Evolutionary conservation across 2,797 vertebrate species (phyloP).

Genomic region (Dryobates pubescens): DNA sequence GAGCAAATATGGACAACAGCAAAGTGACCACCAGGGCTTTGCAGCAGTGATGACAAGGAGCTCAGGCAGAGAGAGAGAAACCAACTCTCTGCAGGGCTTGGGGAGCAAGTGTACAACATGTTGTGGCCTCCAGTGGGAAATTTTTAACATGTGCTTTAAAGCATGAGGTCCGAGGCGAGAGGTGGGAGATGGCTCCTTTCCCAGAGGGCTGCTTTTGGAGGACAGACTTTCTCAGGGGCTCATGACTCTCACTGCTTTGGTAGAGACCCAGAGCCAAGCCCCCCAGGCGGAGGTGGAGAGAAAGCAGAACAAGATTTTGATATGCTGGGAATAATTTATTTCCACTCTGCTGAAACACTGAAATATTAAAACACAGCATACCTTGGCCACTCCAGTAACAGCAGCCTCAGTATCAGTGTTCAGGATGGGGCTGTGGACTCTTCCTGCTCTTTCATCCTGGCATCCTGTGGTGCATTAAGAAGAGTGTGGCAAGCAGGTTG

Average conservation of each 20-base stretch:
- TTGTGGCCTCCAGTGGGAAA: fast-evolving
- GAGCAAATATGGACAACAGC: not conserved
- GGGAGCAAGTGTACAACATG: fast-evolving
- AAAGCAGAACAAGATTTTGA: not conserved
- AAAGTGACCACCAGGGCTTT: not conserved
- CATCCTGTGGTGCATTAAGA: too few species aligned
- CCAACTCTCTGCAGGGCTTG: not conserved
- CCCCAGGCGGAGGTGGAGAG: not conserved
- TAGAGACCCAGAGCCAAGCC: not conserved
- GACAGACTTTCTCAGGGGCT: not conserved
- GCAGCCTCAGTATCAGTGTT: not conserved
- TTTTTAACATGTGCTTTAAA: not conserved
- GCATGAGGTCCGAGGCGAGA: fast-evolving
- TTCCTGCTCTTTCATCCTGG: not conserved
- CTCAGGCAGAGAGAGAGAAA: not conserved
- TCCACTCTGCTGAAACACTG: not conserved
- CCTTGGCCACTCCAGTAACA: not conserved
- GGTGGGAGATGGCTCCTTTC: not conserved
- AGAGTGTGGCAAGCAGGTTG: too few species aligned
- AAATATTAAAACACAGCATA: not conserved
- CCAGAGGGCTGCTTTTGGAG: not conserved
- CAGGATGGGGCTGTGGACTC: not conserved
- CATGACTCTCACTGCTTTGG: not conserved
- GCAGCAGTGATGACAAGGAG: not conserved
- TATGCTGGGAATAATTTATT: not conserved